Evolutionary conservation across 30 jellyfish, hydroid and myxozoan genomes (phyloP).

Genomic region (Cassiopea andromeda): DNA sequence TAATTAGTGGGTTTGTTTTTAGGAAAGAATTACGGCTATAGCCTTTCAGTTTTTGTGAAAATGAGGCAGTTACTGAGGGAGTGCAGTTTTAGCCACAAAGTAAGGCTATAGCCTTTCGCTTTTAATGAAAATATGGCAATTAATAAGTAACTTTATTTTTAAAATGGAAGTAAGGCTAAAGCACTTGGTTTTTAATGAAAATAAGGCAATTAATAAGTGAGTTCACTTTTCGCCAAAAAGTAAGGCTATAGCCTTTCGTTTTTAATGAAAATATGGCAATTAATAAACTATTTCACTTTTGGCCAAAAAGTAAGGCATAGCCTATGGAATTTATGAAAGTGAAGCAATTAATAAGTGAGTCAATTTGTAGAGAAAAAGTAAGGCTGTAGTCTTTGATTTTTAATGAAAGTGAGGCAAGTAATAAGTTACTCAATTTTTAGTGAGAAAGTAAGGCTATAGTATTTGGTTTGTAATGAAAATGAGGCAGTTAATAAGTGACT

Average conservation of each 20-base stretch:
- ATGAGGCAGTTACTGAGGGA: neutral
- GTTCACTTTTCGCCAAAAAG: neutral
- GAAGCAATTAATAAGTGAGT: neutral
- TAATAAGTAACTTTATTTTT: too few relatives aligned
- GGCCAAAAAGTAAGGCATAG: neutral
- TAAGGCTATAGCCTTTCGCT: neutral
- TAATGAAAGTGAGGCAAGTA: neutral
- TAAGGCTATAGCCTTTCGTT: neutral
- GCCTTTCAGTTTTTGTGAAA: neutral
- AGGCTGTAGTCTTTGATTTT: neutral
- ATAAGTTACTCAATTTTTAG: too few relatives aligned
- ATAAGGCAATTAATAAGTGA: neutral
- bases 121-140: neutral
- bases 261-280: too few relatives aligned
- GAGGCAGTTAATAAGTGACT: neutral
- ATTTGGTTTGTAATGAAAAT: neutral
- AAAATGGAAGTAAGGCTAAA: neutral
- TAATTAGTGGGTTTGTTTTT: neutral
- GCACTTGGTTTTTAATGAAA: neutral
- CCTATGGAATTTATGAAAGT: neutral
- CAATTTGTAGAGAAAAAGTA: neutral
- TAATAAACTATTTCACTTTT: neutral
- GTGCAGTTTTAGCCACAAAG: neutral
- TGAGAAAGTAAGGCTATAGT: too few relatives aligned
- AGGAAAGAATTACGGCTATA: neutral